These are phyloP conservation scores for Catamblyrhynchus diadema DNA, from an alignment of 2,797 vertebrate species.

Conservation along the genomic window DNA sequence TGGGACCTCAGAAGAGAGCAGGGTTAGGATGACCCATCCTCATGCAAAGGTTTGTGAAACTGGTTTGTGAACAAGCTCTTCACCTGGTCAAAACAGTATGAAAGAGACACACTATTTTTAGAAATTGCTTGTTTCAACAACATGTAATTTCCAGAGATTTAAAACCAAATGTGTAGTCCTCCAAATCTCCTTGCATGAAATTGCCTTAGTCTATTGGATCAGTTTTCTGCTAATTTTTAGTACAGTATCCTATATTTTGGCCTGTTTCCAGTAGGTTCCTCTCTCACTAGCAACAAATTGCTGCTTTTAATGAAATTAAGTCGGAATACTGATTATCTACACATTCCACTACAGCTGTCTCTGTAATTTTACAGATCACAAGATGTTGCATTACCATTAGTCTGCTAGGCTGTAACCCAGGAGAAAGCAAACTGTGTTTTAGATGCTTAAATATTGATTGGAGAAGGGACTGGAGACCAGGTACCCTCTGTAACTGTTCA, in stretches of 20 bases:
- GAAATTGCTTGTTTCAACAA: background rate
- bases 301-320: slow-evolving; percentile 39
- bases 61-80: background rate
- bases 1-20: background rate
- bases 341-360: slow-evolving; percentile 6
- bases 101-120: background rate
- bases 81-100: background rate
- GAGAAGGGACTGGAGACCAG: slow-evolving; percentile 12
- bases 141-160: background rate
- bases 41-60: background rate
- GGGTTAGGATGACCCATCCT: background rate
- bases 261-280: background rate
- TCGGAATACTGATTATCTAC: slow-evolving; percentile 24
- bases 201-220: background rate
- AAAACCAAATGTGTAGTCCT: background rate
- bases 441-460: slow-evolving; percentile 45
- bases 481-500: background rate
- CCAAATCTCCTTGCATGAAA: background rate
- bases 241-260: background rate
- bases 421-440: background rate
- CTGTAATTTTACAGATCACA: slow-evolving; percentile 25
- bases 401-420: background rate
- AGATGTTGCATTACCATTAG: background rate
- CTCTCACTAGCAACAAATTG: slow-evolving; percentile 26
- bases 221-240: background rate